A percentile compares a stretch with the other conserved stretches of the same genome.
Conservation (phyloP, 2,113 vertebrate species). For the Vicugna pacos region DNA sequence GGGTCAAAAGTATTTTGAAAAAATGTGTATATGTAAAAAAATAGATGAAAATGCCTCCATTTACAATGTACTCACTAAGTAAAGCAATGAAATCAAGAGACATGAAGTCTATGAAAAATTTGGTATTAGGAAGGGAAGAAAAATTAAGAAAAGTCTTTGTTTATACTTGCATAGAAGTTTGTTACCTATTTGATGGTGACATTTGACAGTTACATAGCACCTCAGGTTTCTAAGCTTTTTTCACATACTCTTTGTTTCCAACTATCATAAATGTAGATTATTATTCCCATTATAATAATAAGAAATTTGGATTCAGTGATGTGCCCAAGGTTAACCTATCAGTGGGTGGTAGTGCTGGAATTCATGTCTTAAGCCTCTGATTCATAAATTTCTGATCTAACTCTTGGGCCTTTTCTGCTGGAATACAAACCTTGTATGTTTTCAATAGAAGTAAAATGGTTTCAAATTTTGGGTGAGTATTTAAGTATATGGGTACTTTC, state of each 20-base stretch:
- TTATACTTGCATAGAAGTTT: slow-evolving; percentile 5
- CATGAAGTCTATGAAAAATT: slow-evolving; percentile 27
- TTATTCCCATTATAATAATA: slow-evolving; percentile 41
- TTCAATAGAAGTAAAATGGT: slow-evolving; percentile 12
- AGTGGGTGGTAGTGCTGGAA: neutral
- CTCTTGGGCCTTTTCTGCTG: slow-evolving; percentile 1
- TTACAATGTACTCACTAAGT: slow-evolving; percentile 25
- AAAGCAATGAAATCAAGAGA: slow-evolving; percentile 25
- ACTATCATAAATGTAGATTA: neutral
- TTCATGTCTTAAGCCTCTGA: neutral
- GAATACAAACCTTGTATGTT: neutral
- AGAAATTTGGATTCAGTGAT: slow-evolving; percentile 23
- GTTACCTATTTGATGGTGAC: neutral
- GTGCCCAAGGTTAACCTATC: neutral
- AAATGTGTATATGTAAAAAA: neutral
- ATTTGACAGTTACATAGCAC: neutral
- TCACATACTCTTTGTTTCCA: slow-evolving; percentile 13
- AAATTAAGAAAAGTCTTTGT: slow-evolving; percentile 18
- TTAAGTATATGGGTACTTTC: neutral
- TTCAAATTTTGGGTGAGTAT: neutral
- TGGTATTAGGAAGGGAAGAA: neutral
- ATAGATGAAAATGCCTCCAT: slow-evolving; percentile 10
- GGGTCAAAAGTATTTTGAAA: slow-evolving; percentile 4
- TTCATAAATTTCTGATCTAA: slow-evolving; percentile 13
- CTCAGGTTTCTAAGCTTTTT: slow-evolving; percentile 34